phyloP scores from a whole-genome alignment of 2,888 invertebrate genomes.

The Cataglyphis altisquamis region DNA sequence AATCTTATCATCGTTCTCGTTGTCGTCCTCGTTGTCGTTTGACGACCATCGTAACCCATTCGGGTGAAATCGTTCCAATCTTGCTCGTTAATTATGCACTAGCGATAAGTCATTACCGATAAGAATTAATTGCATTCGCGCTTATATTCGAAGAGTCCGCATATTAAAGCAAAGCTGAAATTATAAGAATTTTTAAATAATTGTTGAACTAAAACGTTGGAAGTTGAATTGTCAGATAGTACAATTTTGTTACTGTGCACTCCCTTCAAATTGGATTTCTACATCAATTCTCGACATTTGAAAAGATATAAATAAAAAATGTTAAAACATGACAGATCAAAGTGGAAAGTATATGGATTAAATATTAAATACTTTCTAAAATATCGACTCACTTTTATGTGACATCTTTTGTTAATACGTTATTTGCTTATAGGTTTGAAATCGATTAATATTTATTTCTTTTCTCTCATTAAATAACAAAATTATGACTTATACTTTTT shows the following conservation, averaged over 20 bases:
- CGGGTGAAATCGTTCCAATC: conserved; percentile 63
- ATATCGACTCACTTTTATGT: not conserved
- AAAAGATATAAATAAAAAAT: conserved; percentile 1
- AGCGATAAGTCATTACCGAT: conserved; percentile 55
- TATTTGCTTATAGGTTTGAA: not conserved
- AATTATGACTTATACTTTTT: conserved; percentile 10
- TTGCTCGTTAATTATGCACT: conserved; percentile 66
- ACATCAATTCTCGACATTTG: conserved; percentile 14
- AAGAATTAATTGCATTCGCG: conserved; percentile 37
- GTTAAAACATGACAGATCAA: not conserved
- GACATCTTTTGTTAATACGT: conserved; percentile 7
- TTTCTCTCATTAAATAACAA: not conserved
- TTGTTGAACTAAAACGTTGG: not conserved
- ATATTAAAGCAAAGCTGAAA: conserved; percentile 8
- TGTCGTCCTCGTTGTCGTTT: conserved; percentile 36
- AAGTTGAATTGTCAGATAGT: not conserved
- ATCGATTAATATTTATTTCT: not conserved
- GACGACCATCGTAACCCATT: conserved; percentile 26
- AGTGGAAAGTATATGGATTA: not conserved
- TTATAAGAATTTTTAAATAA: not conserved
- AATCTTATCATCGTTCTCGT: conserved; percentile 19
- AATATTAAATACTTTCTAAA: conserved; percentile 6
- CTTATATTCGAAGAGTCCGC: conserved; percentile 17
- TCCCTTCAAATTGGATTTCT: not conserved
- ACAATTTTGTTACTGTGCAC: not conserved